Base-by-base conservation (phyloP, 2,113 vertebrate genomes). In the Regulus satrapa region DNA sequence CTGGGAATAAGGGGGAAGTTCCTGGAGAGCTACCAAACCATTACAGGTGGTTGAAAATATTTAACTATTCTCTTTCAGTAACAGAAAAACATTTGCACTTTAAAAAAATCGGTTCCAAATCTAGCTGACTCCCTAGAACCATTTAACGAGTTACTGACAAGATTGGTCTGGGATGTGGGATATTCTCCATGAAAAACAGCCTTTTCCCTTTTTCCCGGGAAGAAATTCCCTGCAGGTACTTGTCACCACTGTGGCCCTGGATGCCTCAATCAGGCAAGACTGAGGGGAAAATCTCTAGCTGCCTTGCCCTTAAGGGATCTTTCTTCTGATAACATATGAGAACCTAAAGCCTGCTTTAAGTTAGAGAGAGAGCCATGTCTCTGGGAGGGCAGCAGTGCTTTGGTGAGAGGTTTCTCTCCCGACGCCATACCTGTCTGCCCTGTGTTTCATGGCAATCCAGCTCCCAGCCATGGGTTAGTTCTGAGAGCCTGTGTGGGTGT, bases 21-120 rank as follows among this genome's bases (percentile, higher is more conserved):
- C 19, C 40, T 94, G 93, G 92, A 96, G 25, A 73, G 8, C 41
- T 95, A 83, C 78, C 78, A 88, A 88, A 77, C 34, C 51, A 76
- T 96, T 95, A 96, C 59, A 96, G 92, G 85, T 96, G 14, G 40
- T 18, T 88, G 75, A 93, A 96, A 95, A 93, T 86, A 94, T 95
- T 92, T 86, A 80, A 92, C 38, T 93, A 72, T 67, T 94, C 28
- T 88, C 36, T 81, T 95, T 88, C 62, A 92, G 58, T 59, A 77
- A 92, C 40, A 90, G 88, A 73, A 38, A 76, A 94, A 76, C 12
- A 74, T 71, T 88, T 88, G n/a, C 31, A 45, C 21, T 85, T 89
- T 8, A 0, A 69, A 85, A 90, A 92, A 80, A 23, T 9, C 34
- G 26, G 3, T 89, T 93, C 54, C 36, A 92, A 85, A 71, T 89